Evolutionary conservation across 2,888 invertebrate species (phyloP), one percentile per base, ranked within the genome.

Genomic region (Nasonia oneida): DNA sequence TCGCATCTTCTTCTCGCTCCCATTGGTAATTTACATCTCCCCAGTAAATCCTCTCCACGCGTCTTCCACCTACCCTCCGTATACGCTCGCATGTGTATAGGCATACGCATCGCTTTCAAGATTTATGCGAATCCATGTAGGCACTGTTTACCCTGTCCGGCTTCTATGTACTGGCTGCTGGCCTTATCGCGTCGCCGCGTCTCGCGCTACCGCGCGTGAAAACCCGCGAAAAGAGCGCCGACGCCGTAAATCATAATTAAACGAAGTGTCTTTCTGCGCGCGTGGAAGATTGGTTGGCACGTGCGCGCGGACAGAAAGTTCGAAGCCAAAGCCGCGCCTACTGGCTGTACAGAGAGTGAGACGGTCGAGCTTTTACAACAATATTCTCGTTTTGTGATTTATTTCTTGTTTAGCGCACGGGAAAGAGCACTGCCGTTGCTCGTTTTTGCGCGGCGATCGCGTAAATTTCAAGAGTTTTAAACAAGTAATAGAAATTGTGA

Each of bases 181-280:
- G 23, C 37, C 23, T 37, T 64, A 64, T 64, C 64, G 37, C 57
- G 5, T 47, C 50, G 39, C 29, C 50, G 39, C n/a, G 29, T 18
- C 33, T 18, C 23, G 42, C 53, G 77, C 83, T 82, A 76, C 82
- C 61, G 47, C 39, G n/a, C 29, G 57, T 50, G 76, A 76, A 71
- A 81, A 76, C 18, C 67, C 47, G 73, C 47, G 67, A 81, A 79
- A 47, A 50, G n/a, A 29, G 23, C 42, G 29, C 12, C 39, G 71
- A 14, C 47, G 78, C 80, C 89, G 89, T 92, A 91, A 91, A 92
- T 92, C 91, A 92, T 91, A 91, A 92, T 92, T 92, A 92, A 92
- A 91, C 87, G 89, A 91, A 91, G 90, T 90, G 89, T 81, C 86
- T 82, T 81, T 76, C 81, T 47, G 37, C 71, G 64, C 75, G 78